Conservation (phyloP, 2,113 vertebrate species). For the Malurus cyaneus region DNA sequence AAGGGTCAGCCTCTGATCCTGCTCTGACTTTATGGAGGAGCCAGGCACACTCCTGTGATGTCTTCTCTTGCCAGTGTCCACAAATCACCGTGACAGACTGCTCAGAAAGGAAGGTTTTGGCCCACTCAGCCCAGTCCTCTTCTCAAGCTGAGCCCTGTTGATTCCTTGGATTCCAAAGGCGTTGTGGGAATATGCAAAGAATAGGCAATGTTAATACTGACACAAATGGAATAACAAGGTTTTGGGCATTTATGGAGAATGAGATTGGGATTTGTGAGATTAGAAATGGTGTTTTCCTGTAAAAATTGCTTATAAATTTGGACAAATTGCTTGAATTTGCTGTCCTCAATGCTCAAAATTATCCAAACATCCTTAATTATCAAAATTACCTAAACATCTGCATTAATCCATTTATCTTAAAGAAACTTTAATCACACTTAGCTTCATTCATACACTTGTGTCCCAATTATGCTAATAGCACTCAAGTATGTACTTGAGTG, state of each 20-base stretch:
- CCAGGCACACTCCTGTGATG: not conserved
- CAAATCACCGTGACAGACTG: not conserved
- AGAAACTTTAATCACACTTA: conserved; percentile 20
- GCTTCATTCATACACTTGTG: not conserved
- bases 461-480: conserved; percentile 29
- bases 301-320: not conserved
- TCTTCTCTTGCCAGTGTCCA: not conserved
- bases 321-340: conserved; percentile 11
- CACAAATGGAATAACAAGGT: not conserved
- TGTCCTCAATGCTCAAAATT: not conserved
- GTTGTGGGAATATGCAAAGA: not conserved
- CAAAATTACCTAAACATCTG: not conserved
- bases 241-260: not conserved
- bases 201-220: not conserved
- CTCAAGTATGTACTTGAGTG: conserved; percentile 3
- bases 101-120: not conserved
- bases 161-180: not conserved
- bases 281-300: not conserved
- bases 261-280: not conserved
- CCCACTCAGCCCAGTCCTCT: not conserved
- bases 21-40: not conserved
- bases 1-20: not conserved
- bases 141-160: not conserved
- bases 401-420: conserved; percentile 9
- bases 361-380: not conserved